Conservation (phyloP, 2,797 vertebrate species). For the Parauchenoglanis ngamensis region DNA sequence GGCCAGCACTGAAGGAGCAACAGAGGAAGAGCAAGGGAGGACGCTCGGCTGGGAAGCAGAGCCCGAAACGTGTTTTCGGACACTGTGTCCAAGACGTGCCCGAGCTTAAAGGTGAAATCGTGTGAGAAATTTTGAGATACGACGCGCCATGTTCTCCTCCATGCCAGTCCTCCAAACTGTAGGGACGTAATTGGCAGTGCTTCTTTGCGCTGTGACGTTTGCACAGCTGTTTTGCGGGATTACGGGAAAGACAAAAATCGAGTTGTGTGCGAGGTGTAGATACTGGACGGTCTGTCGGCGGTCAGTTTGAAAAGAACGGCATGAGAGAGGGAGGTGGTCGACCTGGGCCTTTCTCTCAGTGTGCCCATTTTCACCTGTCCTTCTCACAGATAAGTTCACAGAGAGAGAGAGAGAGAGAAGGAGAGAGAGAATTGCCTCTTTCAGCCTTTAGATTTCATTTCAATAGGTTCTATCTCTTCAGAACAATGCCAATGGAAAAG, state of each 20-base stretch:
- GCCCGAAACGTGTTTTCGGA: conserved; percentile 30
- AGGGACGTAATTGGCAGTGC: conserved; percentile 48
- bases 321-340: conserved; percentile 44
- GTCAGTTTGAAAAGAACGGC: conserved; percentile 58
- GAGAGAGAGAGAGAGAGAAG: conserved; percentile 30
- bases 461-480: conserved; percentile 66
- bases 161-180: conserved; percentile 28
- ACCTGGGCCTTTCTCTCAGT: conserved; percentile 57
- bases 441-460: conserved; percentile 71
- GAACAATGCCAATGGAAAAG: conserved; percentile 65
- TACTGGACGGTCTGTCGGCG: conserved; percentile 50
- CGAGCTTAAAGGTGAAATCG: conserved; percentile 41
- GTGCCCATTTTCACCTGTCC: conserved; percentile 60
- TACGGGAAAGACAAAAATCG: conserved; percentile 47
- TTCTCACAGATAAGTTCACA: conserved; percentile 63
- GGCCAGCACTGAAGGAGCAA: conserved; percentile 44
- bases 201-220: conserved; percentile 1
- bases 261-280: conserved; percentile 49
- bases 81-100: background rate
- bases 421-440: conserved; percentile 62
- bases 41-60: conserved; percentile 10
- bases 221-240: conserved; percentile 44
- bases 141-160: conserved; percentile 21
- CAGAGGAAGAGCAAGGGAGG: conserved; percentile 25
- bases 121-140: conserved; percentile 40